These are phyloP conservation scores for Rhipidura dahli DNA, from an alignment of 2,113 vertebrate genomes.

Conservation along the genomic window DNA sequence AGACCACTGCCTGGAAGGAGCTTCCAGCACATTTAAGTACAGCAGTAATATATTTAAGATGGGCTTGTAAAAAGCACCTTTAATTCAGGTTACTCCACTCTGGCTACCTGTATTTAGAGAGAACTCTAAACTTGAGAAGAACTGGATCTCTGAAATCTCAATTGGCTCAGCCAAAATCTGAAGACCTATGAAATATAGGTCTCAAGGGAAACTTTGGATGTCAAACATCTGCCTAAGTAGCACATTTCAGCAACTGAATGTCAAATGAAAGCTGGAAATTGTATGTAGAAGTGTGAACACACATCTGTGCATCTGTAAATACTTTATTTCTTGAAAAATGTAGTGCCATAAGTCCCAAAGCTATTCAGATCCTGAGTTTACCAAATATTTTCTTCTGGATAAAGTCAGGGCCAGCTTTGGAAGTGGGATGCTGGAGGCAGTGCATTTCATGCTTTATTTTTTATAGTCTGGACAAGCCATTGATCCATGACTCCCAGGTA, in stretches of 20 bases:
- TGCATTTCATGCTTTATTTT: not conserved
- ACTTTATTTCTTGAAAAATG: conserved; percentile 21
- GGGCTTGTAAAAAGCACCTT: not conserved
- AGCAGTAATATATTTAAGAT: not conserved
- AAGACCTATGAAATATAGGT: not conserved
- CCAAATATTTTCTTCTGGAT: not conserved
- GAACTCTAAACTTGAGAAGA: not conserved
- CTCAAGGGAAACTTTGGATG: conserved; percentile 4
- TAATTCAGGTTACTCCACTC: not conserved
- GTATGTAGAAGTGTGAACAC: conserved; percentile 20
- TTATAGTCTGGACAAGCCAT: not conserved
- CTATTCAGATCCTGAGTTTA: not conserved
- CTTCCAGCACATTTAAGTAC: not conserved
- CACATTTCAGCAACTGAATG: conserved; percentile 15
- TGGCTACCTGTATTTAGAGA: not conserved
- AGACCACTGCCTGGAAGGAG: not conserved
- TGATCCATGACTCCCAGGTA: not conserved
- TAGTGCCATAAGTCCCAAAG: not conserved
- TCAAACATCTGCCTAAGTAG: conserved; percentile 20
- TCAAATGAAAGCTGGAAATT: not conserved
- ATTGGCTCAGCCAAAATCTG: not conserved
- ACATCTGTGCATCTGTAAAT: conserved; percentile 32
- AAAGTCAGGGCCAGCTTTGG: not conserved
- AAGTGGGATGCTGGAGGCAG: not conserved
- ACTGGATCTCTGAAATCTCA: not conserved